phyloP scores from a whole-genome alignment of 1,140 invertebrate species.

The Notospermus geniculatus region DNA sequence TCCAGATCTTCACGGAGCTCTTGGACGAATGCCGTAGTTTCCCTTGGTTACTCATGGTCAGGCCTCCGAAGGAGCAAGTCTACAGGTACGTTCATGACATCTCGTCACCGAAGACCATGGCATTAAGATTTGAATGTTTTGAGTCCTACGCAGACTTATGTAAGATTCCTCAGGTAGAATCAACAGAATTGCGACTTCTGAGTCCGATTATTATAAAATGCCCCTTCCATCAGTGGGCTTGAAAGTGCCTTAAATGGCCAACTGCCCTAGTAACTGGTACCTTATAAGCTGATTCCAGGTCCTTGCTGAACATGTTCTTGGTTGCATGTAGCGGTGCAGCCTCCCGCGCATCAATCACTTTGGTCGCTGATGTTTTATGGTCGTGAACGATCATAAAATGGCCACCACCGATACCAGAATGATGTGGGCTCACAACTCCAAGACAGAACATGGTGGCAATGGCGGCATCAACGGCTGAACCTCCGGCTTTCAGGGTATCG shows the following conservation, averaged over 20 bases:
- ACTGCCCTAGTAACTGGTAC: background rate
- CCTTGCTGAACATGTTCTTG: conserved; percentile 23
- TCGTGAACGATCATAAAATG: conserved; percentile 73
- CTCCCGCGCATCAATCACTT: conserved; percentile 47
- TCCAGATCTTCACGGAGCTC: no score
- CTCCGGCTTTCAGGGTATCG: conserved; percentile 70
- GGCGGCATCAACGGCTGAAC: conserved; percentile 84
- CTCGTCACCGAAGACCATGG: no score
- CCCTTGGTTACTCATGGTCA: no score
- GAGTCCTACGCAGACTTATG: no score
- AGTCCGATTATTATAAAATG: no score
- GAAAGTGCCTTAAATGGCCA: background rate
- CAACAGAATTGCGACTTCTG: no score
- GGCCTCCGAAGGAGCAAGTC: no score
- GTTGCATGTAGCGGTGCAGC: conserved; percentile 33
- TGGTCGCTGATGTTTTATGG: conserved; percentile 58
- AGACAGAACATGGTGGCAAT: conserved; percentile 82
- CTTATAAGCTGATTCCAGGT: background rate
- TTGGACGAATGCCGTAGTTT: no score
- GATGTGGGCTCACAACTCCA: conserved; percentile 79
- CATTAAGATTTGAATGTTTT: no score
- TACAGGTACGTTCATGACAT: no score
- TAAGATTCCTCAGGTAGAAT: no score
- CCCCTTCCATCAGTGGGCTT: no score
- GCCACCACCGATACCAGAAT: conserved; percentile 83